Conservation (phyloP, 2,888 invertebrate genomes). For the Callyntrura sp. region DNA sequence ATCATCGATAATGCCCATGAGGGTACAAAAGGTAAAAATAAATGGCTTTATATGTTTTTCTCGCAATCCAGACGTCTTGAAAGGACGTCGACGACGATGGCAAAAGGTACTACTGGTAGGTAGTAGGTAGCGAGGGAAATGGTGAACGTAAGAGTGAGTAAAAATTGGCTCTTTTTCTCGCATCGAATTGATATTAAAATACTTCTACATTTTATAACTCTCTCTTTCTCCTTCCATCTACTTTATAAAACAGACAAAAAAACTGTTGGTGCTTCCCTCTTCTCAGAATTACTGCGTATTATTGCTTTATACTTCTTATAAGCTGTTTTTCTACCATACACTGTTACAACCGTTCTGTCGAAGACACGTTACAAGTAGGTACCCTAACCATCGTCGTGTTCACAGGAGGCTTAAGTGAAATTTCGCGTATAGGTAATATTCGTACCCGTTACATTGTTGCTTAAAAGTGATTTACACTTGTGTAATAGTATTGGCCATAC, state of each 20-base stretch:
- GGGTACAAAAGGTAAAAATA: background rate
- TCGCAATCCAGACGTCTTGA: background rate
- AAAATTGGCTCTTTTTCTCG: conserved; percentile 11
- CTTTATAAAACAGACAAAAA: background rate
- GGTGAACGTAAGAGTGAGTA: background rate
- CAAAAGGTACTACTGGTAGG: background rate
- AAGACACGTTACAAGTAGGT: too few species aligned
- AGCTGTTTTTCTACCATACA: background rate
- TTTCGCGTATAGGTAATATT: too few species aligned
- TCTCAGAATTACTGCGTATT: background rate
- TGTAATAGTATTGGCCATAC: too few species aligned
- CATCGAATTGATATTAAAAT: conserved; percentile 37
- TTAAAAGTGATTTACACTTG: too few species aligned
- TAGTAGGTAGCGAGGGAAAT: too few species aligned
- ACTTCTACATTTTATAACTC: background rate
- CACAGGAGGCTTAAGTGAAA: too few species aligned
- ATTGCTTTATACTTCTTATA: background rate
- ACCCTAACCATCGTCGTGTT: too few species aligned
- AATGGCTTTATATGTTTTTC: background rate
- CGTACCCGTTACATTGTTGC: too few species aligned
- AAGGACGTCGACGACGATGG: background rate
- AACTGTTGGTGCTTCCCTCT: background rate
- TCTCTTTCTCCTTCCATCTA: too few species aligned
- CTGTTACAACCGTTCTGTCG: too few species aligned
- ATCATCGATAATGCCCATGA: background rate